Evolutionary conservation across 2,888 invertebrate genomes (phyloP), one percentile per base, ranked within the genome.

Genomic region (Sthenelais limicola): DNA sequence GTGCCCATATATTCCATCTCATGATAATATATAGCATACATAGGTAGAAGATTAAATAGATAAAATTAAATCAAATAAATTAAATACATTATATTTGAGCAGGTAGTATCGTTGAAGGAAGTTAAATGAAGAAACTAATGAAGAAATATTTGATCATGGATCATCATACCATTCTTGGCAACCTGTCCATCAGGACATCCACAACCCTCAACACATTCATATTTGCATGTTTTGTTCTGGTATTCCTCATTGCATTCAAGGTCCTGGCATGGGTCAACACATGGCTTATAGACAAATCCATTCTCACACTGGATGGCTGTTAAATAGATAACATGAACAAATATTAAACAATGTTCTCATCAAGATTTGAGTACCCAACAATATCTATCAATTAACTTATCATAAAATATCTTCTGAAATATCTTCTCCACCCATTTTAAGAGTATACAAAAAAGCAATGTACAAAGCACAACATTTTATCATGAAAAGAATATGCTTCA

Each of bases 291-390:
- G 24, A 70, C 49, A 1, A 72, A 71, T n/a, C 67, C 74, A 21
- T 69, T 66, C 28, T 76, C 75, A 54, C 78, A 78, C 73, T 76
- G 74, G 32, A 78, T 73, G 24, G 76, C 78, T 78, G 69, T 21
- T 9, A 47, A 32, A 4, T 0, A 51, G 26, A 18, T 26, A 58
- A 72, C n/a, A n/a, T n/a, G n/a, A n/a, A n/a, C n/a, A n/a, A n/a
- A 70, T 0, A 74, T 69, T 18, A 21, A 26, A 18, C 73, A 71
- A 24, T 76, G 35, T 0, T n/a, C n/a, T n/a, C n/a, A n/a, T n/a
- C n/a, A n/a, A n/a, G n/a, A n/a, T n/a, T n/a, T n/a, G n/a, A n/a
- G n/a, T n/a, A n/a, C n/a, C n/a, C n/a, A n/a, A n/a, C n/a, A n/a
- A n/a, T n/a, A n/a, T n/a, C n/a, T n/a, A n/a, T n/a, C n/a, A n/a